A percentile compares a stretch with the other conserved stretches of the same genome.
phyloP scores from a whole-genome alignment of 2,888 invertebrate genomes.

The Cheiracanthium punctorium region DNA sequence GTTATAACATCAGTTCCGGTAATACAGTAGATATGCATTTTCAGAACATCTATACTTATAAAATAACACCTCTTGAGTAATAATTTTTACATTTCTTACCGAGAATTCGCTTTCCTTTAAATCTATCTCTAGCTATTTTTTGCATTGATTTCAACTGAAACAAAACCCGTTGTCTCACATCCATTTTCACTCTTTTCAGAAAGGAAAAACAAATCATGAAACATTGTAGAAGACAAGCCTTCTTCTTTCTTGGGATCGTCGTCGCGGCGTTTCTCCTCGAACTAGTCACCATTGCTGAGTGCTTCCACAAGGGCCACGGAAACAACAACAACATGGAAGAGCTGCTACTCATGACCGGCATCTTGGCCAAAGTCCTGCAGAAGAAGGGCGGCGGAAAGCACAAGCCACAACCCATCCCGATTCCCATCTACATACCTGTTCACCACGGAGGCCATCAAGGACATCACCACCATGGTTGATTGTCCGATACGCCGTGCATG shows the following conservation, averaged over 20 bases:
- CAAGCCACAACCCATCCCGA: slow-evolving; percentile 49
- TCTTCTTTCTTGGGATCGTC: slow-evolving; percentile 30
- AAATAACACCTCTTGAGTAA: too few relatives aligned
- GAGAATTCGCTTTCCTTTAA: too few relatives aligned
- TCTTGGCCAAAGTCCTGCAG: slow-evolving; percentile 57
- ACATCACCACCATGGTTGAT: background rate
- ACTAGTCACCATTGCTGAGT: slow-evolving; percentile 12
- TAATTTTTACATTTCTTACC: too few relatives aligned
- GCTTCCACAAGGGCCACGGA: background rate
- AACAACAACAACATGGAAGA: slow-evolving; percentile 54
- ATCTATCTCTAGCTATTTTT: too few relatives aligned
- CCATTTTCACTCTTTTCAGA: too few relatives aligned
- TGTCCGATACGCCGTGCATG: too few relatives aligned
- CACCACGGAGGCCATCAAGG: slow-evolving; percentile 27
- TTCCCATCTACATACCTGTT: slow-evolving; percentile 53
- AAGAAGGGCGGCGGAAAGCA: slow-evolving; percentile 12
- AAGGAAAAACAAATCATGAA: slow-evolving; percentile 20
- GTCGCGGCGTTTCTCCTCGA: slow-evolving; percentile 29
- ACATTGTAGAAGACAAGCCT: slow-evolving; percentile 17
- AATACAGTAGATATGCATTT: too few relatives aligned
- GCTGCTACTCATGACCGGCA: slow-evolving; percentile 49
- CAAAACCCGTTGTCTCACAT: too few relatives aligned
- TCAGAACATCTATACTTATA: too few relatives aligned
- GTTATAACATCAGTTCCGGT: too few relatives aligned
- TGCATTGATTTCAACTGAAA: too few relatives aligned